These are phyloP conservation scores for Rotaria macrura DNA, from an alignment of 2,888 invertebrate species.

Conservation along the genomic window DNA sequence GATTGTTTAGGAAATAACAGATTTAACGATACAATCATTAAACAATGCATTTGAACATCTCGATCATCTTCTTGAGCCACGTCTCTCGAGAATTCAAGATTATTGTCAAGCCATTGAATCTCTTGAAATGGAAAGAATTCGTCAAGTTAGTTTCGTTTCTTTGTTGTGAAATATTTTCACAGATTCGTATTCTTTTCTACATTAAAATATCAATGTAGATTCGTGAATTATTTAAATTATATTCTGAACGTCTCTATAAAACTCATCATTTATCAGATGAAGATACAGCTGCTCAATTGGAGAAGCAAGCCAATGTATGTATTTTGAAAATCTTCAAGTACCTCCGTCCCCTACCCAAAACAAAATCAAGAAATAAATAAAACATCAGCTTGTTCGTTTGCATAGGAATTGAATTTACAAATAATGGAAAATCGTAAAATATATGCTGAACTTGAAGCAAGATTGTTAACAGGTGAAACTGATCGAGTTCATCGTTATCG, in stretches of 20 bases:
- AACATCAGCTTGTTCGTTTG: not conserved
- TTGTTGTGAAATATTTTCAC: not conserved
- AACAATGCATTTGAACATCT: not conserved
- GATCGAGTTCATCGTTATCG: slow-evolving; percentile 44
- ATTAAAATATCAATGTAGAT: slow-evolving; percentile 37
- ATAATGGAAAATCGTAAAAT: slow-evolving; percentile 45
- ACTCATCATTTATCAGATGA: slow-evolving; percentile 43
- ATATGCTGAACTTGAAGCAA: slow-evolving; percentile 44
- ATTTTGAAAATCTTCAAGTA: not conserved
- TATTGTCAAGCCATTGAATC: slow-evolving; percentile 27
- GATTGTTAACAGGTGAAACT: slow-evolving; percentile 45
- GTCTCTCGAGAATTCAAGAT: not conserved
- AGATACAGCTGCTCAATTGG: slow-evolving; percentile 44
- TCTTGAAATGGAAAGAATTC: slow-evolving; percentile 24
- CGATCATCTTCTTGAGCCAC: not conserved
- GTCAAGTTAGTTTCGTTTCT: too few relatives aligned
- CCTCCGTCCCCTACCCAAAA: too few relatives aligned
- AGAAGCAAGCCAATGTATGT: slow-evolving; percentile 45
- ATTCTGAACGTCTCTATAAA: slow-evolving; percentile 42
- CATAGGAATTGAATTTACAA: slow-evolving; percentile 28
- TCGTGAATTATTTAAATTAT: slow-evolving; percentile 39
- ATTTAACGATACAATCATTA: not conserved
- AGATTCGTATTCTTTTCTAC: not conserved
- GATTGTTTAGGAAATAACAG: not conserved
- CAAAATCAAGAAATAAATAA: too few relatives aligned